Percentiles rank a stretch among this genome's conserved stretches.
Conservation (phyloP, 2,797 vertebrate genomes). For the Catharus ustulatus region DNA sequence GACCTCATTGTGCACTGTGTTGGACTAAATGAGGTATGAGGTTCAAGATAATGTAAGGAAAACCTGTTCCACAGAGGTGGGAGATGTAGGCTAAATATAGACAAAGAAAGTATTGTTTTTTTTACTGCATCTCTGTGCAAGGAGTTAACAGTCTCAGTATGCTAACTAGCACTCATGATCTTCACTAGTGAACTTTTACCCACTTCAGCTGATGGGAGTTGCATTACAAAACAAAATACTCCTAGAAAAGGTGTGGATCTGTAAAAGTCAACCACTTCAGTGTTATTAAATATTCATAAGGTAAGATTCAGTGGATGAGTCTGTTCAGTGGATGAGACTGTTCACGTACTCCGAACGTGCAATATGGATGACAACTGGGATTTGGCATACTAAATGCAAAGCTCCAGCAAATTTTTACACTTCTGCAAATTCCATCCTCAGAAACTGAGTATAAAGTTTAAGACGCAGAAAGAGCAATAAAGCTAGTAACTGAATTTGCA, state of each 20-base stretch:
- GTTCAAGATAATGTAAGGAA: not conserved
- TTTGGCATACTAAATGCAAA: constrained; percentile 10
- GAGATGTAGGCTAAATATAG: not conserved
- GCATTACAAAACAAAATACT: constrained; percentile 5
- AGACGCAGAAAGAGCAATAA: not conserved
- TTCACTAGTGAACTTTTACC: constrained; percentile 4
- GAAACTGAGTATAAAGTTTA: not conserved
- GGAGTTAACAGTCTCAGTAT: not conserved
- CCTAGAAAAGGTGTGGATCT: not conserved
- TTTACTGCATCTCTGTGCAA: not conserved
- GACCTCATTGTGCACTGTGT: not conserved
- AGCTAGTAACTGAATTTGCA: not conserved
- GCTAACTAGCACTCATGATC: not conserved
- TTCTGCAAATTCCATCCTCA: not conserved
- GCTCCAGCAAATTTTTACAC: not conserved
- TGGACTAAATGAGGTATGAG: not conserved
- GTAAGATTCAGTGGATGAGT: not conserved
- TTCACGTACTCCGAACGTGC: not conserved
- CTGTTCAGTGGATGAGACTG: not conserved
- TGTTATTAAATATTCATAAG: constrained; percentile 40
- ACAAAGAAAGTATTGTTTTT: not conserved
- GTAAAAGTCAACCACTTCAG: constrained; percentile 19
- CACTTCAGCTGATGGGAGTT: not conserved
- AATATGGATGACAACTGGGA: not conserved
- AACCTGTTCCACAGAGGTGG: not conserved